Evolutionary conservation across 2,113 vertebrate species (phyloP).

Genomic region (Passer domesticus): DNA sequence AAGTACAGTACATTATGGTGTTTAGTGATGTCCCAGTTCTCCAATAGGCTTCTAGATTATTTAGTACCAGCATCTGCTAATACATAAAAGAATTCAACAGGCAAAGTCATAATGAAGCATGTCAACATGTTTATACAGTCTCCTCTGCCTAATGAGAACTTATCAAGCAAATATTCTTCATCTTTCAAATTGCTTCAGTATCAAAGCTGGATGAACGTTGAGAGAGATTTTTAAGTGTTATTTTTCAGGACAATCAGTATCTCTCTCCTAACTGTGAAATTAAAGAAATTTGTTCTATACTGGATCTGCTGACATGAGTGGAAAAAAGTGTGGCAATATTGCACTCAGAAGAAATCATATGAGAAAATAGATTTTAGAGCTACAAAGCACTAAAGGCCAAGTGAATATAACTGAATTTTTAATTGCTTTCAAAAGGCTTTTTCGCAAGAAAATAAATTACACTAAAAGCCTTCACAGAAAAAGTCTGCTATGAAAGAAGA

Average conservation of each 20-base stretch:
- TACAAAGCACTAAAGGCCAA: neutral
- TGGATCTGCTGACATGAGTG: neutral
- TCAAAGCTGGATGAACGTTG: neutral
- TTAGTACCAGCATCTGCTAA: neutral
- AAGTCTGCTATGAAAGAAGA: neutral
- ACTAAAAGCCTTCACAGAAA: neutral
- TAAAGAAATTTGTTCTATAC: neutral
- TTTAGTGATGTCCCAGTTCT: neutral
- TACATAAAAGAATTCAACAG: neutral
- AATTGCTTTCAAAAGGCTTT: constrained; percentile 17
- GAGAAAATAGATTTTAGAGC: neutral
- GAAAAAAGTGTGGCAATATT: neutral
- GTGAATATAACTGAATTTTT: neutral
- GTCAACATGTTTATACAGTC: neutral
- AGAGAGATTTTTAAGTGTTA: neutral
- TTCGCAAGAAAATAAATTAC: constrained; percentile 22
- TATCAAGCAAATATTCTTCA: neutral
- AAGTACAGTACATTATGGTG: neutral
- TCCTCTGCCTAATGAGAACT: neutral
- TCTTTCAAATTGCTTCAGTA: neutral
- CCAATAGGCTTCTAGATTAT: neutral
- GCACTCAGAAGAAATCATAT: neutral
- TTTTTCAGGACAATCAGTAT: neutral
- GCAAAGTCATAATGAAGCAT: neutral
- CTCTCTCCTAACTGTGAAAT: neutral